These are phyloP conservation scores for Branchellion lobata DNA, from an alignment of 2,888 invertebrate species.

Conservation along the genomic window DNA sequence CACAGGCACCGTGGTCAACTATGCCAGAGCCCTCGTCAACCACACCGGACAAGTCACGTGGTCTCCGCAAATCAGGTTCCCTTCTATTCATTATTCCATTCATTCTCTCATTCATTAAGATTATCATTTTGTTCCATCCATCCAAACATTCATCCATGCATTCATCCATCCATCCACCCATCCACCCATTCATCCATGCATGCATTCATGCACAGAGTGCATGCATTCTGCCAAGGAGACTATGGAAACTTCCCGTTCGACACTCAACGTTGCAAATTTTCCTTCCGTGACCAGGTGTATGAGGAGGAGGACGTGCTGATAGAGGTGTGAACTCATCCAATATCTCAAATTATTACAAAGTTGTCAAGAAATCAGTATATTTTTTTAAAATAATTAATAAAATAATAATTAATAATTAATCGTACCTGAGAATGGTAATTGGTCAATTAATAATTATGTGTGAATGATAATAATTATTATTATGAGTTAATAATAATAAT, in stretches of 20 bases:
- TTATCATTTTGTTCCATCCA: neutral
- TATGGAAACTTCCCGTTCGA: slow-evolving; percentile 17
- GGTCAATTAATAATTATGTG: too few relatives aligned
- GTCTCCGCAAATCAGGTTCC: neutral
- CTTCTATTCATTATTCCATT: neutral
- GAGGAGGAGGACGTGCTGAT: neutral
- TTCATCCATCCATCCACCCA: neutral
- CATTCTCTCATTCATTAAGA: neutral
- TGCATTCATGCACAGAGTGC: neutral
- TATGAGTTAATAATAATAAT: too few relatives aligned
- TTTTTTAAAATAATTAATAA: too few relatives aligned
- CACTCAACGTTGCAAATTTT: slow-evolving; percentile 3
- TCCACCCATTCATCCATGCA: slow-evolving; percentile 6
- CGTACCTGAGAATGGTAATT: too few relatives aligned
- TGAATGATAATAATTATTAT: too few relatives aligned
- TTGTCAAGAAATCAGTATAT: too few relatives aligned
- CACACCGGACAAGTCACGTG: neutral
- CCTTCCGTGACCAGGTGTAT: slow-evolving; percentile 8
- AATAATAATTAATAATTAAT: too few relatives aligned
- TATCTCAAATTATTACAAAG: too few relatives aligned
- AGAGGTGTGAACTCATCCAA: too few relatives aligned
- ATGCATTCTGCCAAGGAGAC: slow-evolving; percentile 14
- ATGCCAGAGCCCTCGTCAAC: neutral
- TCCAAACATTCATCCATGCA: slow-evolving; percentile 2
- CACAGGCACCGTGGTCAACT: neutral